Percentiles rank a stretch among this genome's conserved stretches.
Evolutionary conservation across 2,113 vertebrate species (phyloP).

Genomic region (Thunnus maccoyii): DNA sequence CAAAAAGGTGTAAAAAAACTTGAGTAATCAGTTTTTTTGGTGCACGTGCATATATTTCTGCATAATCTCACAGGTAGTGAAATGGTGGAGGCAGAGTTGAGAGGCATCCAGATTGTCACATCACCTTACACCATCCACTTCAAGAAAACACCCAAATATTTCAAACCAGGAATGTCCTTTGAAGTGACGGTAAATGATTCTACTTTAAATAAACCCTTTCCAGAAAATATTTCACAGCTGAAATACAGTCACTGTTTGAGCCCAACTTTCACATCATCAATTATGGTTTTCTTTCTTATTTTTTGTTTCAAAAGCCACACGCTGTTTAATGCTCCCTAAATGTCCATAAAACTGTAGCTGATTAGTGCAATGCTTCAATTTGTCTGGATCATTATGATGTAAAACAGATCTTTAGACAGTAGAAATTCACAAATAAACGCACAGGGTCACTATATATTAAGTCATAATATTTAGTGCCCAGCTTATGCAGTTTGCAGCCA

Average conservation of each 20-base stretch:
- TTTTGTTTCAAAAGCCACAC: too few species aligned
- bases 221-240: neutral
- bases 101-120: slow-evolving; percentile 87
- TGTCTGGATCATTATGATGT: neutral
- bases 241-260: neutral
- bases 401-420: neutral
- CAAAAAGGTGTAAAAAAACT: neutral
- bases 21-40: neutral
- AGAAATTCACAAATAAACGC: too few species aligned
- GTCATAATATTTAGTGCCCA: neutral
- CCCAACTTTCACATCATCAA: too few species aligned
- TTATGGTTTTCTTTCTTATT: too few species aligned
- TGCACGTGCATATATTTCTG: neutral
- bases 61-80: slow-evolving; percentile 87
- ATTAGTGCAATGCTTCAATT: neutral
- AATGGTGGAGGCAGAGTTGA: slow-evolving; percentile 89
- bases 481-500: neutral
- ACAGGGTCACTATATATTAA: neutral
- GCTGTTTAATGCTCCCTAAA: neutral
- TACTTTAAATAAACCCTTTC: neutral
- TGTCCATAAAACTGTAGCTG: neutral
- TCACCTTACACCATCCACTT: slow-evolving; percentile 91
- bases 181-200: slow-evolving; percentile 85
- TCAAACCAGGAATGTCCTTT: slow-evolving; percentile 93
- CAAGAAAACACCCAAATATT: slow-evolving; percentile 90